Evolutionary conservation across 1,140 invertebrate genomes (phyloP), one percentile per base, ranked within the genome.

Genomic region (Bombus pascuorum): DNA sequence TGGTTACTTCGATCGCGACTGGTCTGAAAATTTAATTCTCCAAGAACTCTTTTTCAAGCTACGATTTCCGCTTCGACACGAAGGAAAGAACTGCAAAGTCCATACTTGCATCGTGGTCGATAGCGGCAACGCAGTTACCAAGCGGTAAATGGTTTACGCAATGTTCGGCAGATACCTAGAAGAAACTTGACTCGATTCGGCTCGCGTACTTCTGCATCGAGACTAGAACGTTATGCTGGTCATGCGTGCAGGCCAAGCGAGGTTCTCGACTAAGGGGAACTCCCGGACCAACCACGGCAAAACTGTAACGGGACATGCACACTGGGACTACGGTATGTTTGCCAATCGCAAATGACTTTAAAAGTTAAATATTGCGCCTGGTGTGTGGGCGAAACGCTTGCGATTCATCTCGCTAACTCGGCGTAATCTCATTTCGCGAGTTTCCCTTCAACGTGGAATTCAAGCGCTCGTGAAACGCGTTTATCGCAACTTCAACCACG

Each of bases 231-330:
- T 81, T 89, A 87, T 81, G 80, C 81, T 32, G 59, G 88, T 81
- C 88, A 73, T 89, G 83, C 80, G 72, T 89, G 47, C 34, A 13
- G 39, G n/a, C n/a, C 85, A 39, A 57, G 75, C 74, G 68, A 74
- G 68, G 9, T 34, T 32, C 62, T 9, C 65, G 62, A 15, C 65
- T 34, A 18, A 53, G 34, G 66, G 59, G 34, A 57, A 68, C 84
- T 65, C 32, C 72, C 66, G 79, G 81, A n/a, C 66, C 66, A 44
- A 53, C 78, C n/a, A 47, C 80, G 37, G 25, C 37, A 74, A 81
- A 86, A 84, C 77, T 81, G 74, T 84, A 87, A 89, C 85, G 89
- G 88, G 53, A 89, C 80, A 39, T 84, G 66, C 25, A 70, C 74
- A n/a, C 22, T 65, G 15, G 28, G 44, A 15, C 78, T 13, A 12